Conservation (phyloP, 2,888 invertebrate species). For the Eumerus sabulonum region DNA sequence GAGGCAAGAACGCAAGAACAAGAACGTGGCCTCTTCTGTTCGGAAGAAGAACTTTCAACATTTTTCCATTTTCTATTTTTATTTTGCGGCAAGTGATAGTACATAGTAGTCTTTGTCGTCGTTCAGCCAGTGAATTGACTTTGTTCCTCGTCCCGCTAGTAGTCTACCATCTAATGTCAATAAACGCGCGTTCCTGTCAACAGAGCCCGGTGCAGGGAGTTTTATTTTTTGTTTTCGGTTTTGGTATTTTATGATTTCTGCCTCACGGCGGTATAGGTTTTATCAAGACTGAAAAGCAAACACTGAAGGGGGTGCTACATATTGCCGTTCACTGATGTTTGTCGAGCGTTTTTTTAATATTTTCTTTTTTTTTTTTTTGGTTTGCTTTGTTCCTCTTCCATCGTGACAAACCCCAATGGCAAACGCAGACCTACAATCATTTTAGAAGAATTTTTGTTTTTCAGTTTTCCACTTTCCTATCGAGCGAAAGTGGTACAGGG, state of each 20-base stretch:
- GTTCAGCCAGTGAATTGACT: no score
- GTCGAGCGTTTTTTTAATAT: conserved; percentile 26
- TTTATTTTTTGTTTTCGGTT: conserved; percentile 2
- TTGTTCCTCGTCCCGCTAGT: no score
- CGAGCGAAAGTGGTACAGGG: neutral
- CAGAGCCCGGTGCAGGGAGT: conserved; percentile 53
- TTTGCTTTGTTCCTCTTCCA: no score
- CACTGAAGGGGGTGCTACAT: conserved; percentile 53
- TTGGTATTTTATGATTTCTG: conserved; percentile 1
- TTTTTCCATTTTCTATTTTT: conserved; percentile 39
- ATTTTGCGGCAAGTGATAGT: conserved; percentile 23
- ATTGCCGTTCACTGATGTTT: conserved; percentile 51
- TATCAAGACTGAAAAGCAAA: conserved; percentile 31
- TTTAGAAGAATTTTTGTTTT: conserved; percentile 24
- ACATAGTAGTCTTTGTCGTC: conserved; percentile 11
- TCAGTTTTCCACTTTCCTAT: conserved; percentile 38
- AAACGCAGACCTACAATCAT: conserved; percentile 12
- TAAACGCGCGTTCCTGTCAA: conserved; percentile 39
- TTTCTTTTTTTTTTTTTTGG: conserved; percentile 6
- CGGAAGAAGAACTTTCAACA: conserved; percentile 1
- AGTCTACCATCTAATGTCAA: conserved; percentile 39
- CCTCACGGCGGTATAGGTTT: conserved; percentile 9
- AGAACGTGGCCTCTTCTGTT: conserved; percentile 6
- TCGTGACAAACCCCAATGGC: conserved; percentile 34
- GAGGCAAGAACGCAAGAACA: neutral